Evolutionary conservation across 2,888 invertebrate species (phyloP).

Genomic region (Sarcophaga rosellei): DNA sequence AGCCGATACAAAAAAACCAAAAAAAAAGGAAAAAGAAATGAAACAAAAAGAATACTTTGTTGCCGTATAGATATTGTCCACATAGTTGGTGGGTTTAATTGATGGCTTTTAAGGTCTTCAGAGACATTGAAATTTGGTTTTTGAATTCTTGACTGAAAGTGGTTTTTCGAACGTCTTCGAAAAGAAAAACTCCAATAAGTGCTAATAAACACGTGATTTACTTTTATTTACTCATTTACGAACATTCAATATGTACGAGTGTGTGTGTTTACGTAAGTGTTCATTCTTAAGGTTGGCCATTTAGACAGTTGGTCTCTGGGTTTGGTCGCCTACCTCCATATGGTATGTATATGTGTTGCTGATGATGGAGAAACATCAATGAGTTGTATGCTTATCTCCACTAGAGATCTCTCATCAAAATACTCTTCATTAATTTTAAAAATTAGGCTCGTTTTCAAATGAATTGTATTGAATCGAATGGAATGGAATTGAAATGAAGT

Average conservation of each 20-base stretch:
- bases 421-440: conserved; percentile 80
- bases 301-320: conserved; percentile 8
- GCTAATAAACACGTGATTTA: conserved; percentile 80
- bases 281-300: conserved; percentile 1
- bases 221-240: conserved; percentile 70
- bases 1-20: conserved; percentile 17
- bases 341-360: conserved; percentile 38
- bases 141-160: conserved; percentile 8
- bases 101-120: conserved; percentile 56
- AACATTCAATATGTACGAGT: neutral
- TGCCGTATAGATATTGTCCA: conserved; percentile 41
- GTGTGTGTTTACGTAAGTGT: neutral
- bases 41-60: conserved; percentile 29
- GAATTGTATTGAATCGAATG: conserved; percentile 41
- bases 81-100: conserved; percentile 56
- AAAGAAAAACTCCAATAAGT: conserved; percentile 71
- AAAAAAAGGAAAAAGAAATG: conserved; percentile 2
- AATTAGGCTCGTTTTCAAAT: conserved; percentile 78
- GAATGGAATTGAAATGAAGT: conserved; percentile 60
- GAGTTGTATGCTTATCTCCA: conserved; percentile 73
- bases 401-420: conserved; percentile 78
- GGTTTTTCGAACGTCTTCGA: conserved; percentile 18
- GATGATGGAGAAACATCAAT: conserved; percentile 62
- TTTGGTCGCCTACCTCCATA: conserved; percentile 8
- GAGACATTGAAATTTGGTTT: conserved; percentile 53